Conservation (phyloP, 1,140 invertebrate genomes). For the Acromyrmex charruanus region DNA sequence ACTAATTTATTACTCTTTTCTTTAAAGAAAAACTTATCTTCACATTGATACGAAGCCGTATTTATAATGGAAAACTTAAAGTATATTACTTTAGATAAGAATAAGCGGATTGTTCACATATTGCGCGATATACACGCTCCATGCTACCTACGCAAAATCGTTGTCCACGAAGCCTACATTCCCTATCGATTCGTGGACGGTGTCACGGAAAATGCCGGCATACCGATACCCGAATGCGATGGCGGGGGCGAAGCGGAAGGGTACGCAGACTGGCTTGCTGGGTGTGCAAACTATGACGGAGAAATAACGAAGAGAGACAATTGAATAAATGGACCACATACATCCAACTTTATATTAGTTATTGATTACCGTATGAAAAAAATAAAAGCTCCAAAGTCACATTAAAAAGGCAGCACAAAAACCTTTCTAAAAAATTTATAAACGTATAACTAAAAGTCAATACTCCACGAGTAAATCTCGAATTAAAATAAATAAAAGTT, state of each 20-base stretch:
- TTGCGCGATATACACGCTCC: constrained; percentile 15
- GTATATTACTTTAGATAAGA: not conserved
- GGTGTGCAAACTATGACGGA: constrained; percentile 58
- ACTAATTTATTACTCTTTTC: not conserved
- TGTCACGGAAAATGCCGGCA: constrained; percentile 63
- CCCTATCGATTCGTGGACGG: constrained; percentile 66
- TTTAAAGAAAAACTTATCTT: not conserved
- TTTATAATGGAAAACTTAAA: not conserved
- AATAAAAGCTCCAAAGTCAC: not conserved
- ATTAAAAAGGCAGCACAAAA: not conserved
- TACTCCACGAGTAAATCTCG: not conserved
- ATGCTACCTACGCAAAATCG: constrained; percentile 49
- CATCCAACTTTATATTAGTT: not conserved
- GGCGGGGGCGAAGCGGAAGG: constrained; percentile 26
- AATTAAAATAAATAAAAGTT: not conserved
- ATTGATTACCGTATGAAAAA: not conserved
- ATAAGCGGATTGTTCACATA: constrained; percentile 37
- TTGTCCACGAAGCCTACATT: constrained; percentile 47
- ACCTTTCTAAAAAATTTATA: not conserved
- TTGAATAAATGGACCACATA: not conserved
- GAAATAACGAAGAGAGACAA: constrained; percentile 61
- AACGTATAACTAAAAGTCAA: not conserved
- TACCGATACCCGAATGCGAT: constrained; percentile 50
- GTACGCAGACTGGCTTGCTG: constrained; percentile 17
- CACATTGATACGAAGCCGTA: not conserved